Base-by-base conservation (phyloP, 2,113 vertebrate genomes). In the Misgurnus mizolepis region DNA sequence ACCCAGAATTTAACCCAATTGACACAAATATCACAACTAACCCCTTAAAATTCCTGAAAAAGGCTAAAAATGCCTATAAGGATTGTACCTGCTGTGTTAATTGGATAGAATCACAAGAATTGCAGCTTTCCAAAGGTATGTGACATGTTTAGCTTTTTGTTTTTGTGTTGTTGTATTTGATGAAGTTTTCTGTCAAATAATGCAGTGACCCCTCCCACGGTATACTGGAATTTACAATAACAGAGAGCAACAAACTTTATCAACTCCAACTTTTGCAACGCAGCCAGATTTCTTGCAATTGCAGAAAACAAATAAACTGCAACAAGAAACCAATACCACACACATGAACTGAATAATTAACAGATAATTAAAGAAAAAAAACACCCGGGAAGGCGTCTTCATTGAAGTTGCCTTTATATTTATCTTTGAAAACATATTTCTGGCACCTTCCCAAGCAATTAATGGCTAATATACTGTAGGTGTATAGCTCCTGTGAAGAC, bases 401-500 rank as follows among this genome's bases (percentile, higher is more conserved):
- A 45, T 66, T 73, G 68, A 62, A 43, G 60, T 53, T 55, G 4
- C 12, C n/a, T 5, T 72, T 43, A 53, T 58, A 43, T 78, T 67
- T 47, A 22, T 65, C 58, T 50, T 41, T 3, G 40, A 64, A 72
- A 73, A 62, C 78, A 70, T 73, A 34, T 27, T 27, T 67, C 61
- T 67, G 61, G 72, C 80, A 47, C 65, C 66, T 68, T 62, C 53
- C 73, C 78, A 73, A 61, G 69, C 60, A 81, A 83, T 83, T 75
- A 85, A 79, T 76, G 66, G 41, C 66, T 79, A 73, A 84, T 84
- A 76, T 67, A 50, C 49, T 50, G 49, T 12, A 61, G 47, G 73
- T 34, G 80, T 3, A 1, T 76, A 56, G 71, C 18, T 41, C 43
- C 40, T 53, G 62, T 27, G 67, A 62, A 53, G 75, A 66, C 61